Percentiles rank a stretch among this genome's conserved stretches.
Evolutionary conservation across 2,888 invertebrate species (phyloP).

Genomic region (Amiota mariae): DNA sequence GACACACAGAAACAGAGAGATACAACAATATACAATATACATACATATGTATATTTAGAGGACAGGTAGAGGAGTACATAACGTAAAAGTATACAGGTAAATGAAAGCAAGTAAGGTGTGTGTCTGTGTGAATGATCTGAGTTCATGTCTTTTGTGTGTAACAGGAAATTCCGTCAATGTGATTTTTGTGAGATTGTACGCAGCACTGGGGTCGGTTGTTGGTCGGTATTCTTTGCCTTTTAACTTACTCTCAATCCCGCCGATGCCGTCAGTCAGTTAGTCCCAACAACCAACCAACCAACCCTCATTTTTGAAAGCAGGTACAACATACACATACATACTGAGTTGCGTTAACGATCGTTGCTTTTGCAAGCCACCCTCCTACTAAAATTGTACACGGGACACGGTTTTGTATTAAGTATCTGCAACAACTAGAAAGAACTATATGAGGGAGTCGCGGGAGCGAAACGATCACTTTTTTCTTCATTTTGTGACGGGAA

Average conservation of each 20-base stretch:
- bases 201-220: slow-evolving; percentile 24
- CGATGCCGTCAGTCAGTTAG: neutral
- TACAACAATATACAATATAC: neutral
- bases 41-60: no score
- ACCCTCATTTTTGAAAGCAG: slow-evolving; percentile 45
- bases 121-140: no score
- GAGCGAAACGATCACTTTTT: neutral
- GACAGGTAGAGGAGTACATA: slow-evolving; percentile 29
- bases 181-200: slow-evolving; percentile 61
- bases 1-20: neutral
- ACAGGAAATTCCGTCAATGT: slow-evolving; percentile 65
- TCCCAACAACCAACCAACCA: slow-evolving; percentile 15
- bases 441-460: neutral
- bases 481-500: slow-evolving; percentile 50
- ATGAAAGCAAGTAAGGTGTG: no score
- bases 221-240: no score
- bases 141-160: slow-evolving; percentile 44
- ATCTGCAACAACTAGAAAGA: neutral
- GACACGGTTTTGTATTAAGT: no score
- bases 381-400: neutral
- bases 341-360: slow-evolving; percentile 15
- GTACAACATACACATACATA: slow-evolving; percentile 46
- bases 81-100: slow-evolving; percentile 32
- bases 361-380: slow-evolving; percentile 50
- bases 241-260: no score